Base-by-base conservation (phyloP, 2,888 invertebrate species). In the Unio pictorum region DNA sequence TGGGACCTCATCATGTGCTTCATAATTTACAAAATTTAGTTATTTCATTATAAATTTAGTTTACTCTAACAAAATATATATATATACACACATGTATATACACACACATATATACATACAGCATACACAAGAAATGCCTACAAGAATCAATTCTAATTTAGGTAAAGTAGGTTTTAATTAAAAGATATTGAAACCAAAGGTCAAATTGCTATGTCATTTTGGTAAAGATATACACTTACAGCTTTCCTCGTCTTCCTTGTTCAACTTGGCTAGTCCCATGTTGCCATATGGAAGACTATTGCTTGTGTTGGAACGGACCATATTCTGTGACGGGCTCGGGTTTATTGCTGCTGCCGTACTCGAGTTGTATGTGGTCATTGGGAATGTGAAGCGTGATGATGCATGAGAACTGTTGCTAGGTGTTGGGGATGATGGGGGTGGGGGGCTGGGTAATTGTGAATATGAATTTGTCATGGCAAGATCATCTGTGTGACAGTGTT, bases 311-410 rank as follows among this genome's bases (percentile, higher is more conserved):
- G 87, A 86, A 56, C 85, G 79, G 60, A 86, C 87, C 81, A 86
- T 80, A 68, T 75, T 81, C 74, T 83, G 80, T 64, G 76, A 72
- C 65, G 68, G 59, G 55, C 67, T 61, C 26, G 76, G 73, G 57
- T 71, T 74, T 59, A 73, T 62, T 23, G 73, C 71, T 58, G 72
- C 68, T n/a, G 68, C 72, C 55, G 71, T 69, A 23, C 23, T 61
- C 6, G 76, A 71, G 26, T 76, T 76, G 61, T 79, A 81, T 68
- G 84, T 80, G 55, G 86, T 81, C 84, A 88, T 83, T 17, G 87
- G 87, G 73, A 86, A 87, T 55, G 86, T 86, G 75, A 86, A 87
- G 73, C 87, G 79, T 62, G 85, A 87, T 8, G 85, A 86, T 54
- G 81, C 80, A 64, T 86, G 85, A 28, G 87, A 85, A 67, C 83